Base-by-base conservation (phyloP, 37 sponge, comb jelly and placozoan genomes). In the Amphimedon queenslandica region DNA sequence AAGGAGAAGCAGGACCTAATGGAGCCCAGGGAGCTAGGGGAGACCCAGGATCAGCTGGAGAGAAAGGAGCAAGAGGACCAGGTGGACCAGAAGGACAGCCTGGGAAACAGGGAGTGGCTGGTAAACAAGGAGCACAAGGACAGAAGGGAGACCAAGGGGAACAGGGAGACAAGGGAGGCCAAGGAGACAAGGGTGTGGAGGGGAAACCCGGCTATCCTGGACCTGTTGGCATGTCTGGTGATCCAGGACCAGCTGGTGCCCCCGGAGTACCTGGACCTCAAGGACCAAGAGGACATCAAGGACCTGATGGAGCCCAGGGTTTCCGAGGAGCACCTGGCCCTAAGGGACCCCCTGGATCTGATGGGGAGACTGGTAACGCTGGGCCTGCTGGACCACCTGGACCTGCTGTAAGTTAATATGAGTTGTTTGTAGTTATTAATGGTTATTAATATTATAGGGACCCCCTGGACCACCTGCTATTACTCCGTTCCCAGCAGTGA, bases 201-300 rank as follows among this genome's bases (percentile, higher is more conserved):
- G 87, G 87, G 21, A 25, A 28, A 16, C 25, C 43, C 16, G 92
- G 87, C 42, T 36, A 20, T 30, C 33, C 47, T 38, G 92, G 92
- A 53, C 87, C 82, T 68, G 55, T 25, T 61, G 87, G 92, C 11
- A 78, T 82, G 71, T 58, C 75, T 57, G 92, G 92, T 64, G 86
- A 71, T 27, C 76, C 87, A 28, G 92, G 92, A 40, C 79, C 87
- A 25, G 56, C 74, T 66, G 92, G 92, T 33, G 61, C 67, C 31
- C 40, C 58, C 16, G 92, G 92, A 27, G 10, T 55, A 41, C 25
- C 27, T 37, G 92, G 92, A 33, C 4, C 55, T 11, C 72, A 29
- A 57, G 86, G 86, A 28, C 71, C 80, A 34, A 36, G 23, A 2
- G 86, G 86, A 27, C 74, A 84, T 43, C 47, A 41, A 23, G 86